Base-by-base conservation (phyloP, 1,140 invertebrate genomes). In the Calliphora vicina region DNA sequence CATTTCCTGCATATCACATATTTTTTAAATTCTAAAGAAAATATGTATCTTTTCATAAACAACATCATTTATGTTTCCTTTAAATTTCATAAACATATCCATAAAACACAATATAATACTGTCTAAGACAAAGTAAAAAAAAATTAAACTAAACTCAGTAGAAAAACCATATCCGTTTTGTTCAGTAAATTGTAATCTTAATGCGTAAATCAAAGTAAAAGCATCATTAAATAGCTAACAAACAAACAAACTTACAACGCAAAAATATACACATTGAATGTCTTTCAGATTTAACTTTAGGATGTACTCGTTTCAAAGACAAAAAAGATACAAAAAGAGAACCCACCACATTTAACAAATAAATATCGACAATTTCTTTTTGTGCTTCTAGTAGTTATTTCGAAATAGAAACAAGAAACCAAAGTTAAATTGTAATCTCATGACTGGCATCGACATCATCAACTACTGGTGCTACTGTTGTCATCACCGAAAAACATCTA, bases 171-270 rank as follows among this genome's bases (percentile, higher is more conserved):
- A 43, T 43, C 42, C 42, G 42, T 43, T 43, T 43, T 6, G 42
- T 6, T 5, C 42, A 76, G 25, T 76, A 76, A 76, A 78, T 45
- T 78, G 35, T 78, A 78, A 78, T 78, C 74, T 78, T 78, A 43
- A 78, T 78, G 74, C 74, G 35, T 43, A 78, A 78, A 78, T 78
- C 74, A 78, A 43, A 78, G 35, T 45, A 78, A 78, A 78, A 78
- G n/a, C 35, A 17, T 43, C 35, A 43, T 43, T 78, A 78, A 43
- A 29, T 35, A 29, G 27, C 45, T 17, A 74, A 35, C 26, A 74
- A 42, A 35, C 72, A 73, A 73, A 27, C 71, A 74, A 42, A 42
- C 72, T 8, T 35, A 27, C 26, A 74, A 0, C 10, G 4, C 10
- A 76, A 20, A 8, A 42, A 42, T 20, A n/a, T 4, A 6, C 3